A percentile compares a stretch with the other conserved stretches of the same genome.
Conservation (phyloP, 2,888 invertebrate species). For the Chloroclysta siterata region DNA sequence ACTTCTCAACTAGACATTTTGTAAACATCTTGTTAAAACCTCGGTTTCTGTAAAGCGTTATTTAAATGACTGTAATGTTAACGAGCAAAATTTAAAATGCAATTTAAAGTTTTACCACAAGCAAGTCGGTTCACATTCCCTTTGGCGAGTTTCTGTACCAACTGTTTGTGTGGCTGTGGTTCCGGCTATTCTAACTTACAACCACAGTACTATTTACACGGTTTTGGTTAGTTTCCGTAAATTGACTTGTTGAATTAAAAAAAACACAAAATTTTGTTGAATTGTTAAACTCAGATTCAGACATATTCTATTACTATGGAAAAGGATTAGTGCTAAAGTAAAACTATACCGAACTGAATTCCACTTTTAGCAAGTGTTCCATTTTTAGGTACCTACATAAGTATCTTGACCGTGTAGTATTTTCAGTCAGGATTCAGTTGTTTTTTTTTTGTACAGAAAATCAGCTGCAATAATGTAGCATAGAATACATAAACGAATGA, state of each 20-base stretch:
- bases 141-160: conserved; percentile 70
- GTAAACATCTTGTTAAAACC: conserved; percentile 40
- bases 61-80: conserved; percentile 64
- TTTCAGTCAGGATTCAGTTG: too few species aligned
- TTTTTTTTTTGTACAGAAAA: too few species aligned
- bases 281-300: too few species aligned
- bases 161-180: conserved; percentile 60
- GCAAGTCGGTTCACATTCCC: conserved; percentile 76
- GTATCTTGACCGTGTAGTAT: too few species aligned
- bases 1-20: conserved; percentile 18
- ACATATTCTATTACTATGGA: too few species aligned
- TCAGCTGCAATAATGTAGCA: too few species aligned
- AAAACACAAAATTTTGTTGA: too few species aligned
- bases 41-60: conserved; percentile 52
- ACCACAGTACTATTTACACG: conserved; percentile 41
- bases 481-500: too few species aligned
- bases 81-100: conserved; percentile 79
- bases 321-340: too few species aligned
- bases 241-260: conserved; percentile 49
- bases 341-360: too few species aligned
- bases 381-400: too few species aligned
- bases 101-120: conserved; percentile 79
- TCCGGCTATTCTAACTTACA: conserved; percentile 56
- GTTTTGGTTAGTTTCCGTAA: conserved; percentile 60
- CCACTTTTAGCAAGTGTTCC: too few species aligned